Evolutionary conservation across 1,140 invertebrate species (phyloP), one percentile per base, ranked within the genome.

Genomic region (Saxidomus purpurata): DNA sequence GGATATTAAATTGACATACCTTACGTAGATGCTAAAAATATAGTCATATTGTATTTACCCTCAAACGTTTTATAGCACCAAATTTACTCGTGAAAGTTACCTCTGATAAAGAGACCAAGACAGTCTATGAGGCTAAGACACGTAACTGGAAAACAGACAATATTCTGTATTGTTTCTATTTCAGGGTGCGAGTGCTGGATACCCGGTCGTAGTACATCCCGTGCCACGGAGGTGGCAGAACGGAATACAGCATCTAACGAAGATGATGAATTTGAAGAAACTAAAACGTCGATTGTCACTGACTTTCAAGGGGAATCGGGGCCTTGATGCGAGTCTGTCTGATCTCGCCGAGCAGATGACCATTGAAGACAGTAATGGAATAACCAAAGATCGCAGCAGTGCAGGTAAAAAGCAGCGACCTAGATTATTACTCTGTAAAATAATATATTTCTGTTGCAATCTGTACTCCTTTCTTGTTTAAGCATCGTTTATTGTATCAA

Each of bases 231-330:
- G 87, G 87, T 89, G 87, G 87, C 87, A 89, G 87, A 89, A 47
- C 69, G 87, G 87, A n/a, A 89, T 89, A 28, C 87, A 89, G 67
- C 87, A 89, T 31, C 87, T 89, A 25, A 89, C 87, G 17, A 89
- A 89, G 82, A 89, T 89, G 87, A 89, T 89, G 87, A 89, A 89
- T 83, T 34, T 89, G 79, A 89, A 89, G 79, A 89, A 89, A 34
- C 87, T 89, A 28, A 89, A 89, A 59, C 77, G 87, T 55, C 87
- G 87, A 43, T 55, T 89, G 47, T 89, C 87, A 19, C 49, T 89
- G 79, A 89, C 87, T 31, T 89, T 89, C 47, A 82, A 83, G 55
- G 87, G 87, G 28, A 83, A 61, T 47, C 79, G 87, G n/a, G 67
- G 79, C 0, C 25, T 89, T 0, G 63, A 83, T 38, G 59, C 25